Evolutionary conservation across 2,113 vertebrate genomes (phyloP).

Genomic region (Numenius arquata): DNA sequence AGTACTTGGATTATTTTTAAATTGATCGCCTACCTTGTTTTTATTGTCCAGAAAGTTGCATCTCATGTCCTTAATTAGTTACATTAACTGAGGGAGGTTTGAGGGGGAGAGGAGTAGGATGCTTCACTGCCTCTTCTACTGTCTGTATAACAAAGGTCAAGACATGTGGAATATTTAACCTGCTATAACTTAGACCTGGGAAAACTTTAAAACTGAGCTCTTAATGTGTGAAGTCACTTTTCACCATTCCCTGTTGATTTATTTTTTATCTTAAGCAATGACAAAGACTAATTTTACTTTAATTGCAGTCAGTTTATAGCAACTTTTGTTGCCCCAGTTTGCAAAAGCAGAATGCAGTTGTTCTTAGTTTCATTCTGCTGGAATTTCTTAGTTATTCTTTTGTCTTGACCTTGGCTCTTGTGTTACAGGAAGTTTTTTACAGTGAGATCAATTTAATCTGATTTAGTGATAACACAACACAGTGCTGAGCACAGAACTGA

Average conservation of each 20-base stretch:
- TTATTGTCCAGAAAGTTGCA: neutral
- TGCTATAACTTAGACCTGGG: neutral
- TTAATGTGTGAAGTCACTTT: neutral
- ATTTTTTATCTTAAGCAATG: neutral
- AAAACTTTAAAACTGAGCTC: neutral
- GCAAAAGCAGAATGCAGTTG: neutral
- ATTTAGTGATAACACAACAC: conserved; percentile 2
- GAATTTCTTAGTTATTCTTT: neutral
- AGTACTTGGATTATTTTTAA: neutral
- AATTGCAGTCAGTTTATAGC: neutral
- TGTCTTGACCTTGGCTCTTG: conserved; percentile 27
- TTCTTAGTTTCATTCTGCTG: neutral
- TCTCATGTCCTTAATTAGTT: neutral
- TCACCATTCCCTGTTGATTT: neutral
- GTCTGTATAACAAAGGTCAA: neutral
- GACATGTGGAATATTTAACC: neutral
- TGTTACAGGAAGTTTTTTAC: neutral
- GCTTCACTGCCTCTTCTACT: neutral
- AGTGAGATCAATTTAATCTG: conserved; percentile 21
- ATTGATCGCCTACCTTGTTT: neutral
- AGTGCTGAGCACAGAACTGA: neutral
- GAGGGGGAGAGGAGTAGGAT: neutral
- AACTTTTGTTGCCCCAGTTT: neutral
- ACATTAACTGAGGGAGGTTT: neutral
- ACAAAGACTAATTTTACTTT: neutral